Conservation (phyloP, 2,797 vertebrate species). For the Pseudotriccus pelzelni region DNA sequence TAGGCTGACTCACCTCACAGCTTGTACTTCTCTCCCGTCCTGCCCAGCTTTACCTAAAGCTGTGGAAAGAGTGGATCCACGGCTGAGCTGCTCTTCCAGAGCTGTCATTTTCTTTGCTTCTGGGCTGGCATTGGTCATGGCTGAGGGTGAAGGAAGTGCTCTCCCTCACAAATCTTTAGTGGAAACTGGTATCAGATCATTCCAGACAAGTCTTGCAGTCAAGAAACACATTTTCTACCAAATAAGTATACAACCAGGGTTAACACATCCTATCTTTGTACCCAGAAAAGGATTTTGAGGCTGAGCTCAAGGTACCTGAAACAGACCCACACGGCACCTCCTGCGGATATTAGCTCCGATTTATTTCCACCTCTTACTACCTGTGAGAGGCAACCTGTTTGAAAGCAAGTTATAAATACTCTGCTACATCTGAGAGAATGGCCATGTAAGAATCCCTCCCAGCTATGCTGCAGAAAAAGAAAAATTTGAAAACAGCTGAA, state of each 20-base stretch:
- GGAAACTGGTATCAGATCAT: background rate
- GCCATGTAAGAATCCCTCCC: background rate
- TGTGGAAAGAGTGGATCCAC: background rate
- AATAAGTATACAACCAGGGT: background rate
- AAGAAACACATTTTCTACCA: background rate
- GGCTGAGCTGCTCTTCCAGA: background rate
- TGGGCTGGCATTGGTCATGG: background rate
- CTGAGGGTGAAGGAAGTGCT: background rate
- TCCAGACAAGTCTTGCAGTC: background rate
- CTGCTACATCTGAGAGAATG: background rate
- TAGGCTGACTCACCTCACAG: background rate
- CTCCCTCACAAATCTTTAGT: background rate
- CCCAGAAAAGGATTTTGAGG: background rate
- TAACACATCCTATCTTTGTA: background rate
- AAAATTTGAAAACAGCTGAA: background rate
- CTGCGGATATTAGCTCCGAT: accelerated
- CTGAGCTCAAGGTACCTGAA: background rate
- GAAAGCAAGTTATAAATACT: background rate
- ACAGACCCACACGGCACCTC: background rate
- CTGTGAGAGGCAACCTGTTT: background rate
- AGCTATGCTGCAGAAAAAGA: background rate
- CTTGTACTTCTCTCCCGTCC: background rate
- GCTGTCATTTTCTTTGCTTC: background rate
- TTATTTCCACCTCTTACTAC: background rate
- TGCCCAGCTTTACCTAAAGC: background rate